These are phyloP conservation scores for Drosophila robusta DNA, from an alignment of 2,888 invertebrate species.

Conservation along the genomic window DNA sequence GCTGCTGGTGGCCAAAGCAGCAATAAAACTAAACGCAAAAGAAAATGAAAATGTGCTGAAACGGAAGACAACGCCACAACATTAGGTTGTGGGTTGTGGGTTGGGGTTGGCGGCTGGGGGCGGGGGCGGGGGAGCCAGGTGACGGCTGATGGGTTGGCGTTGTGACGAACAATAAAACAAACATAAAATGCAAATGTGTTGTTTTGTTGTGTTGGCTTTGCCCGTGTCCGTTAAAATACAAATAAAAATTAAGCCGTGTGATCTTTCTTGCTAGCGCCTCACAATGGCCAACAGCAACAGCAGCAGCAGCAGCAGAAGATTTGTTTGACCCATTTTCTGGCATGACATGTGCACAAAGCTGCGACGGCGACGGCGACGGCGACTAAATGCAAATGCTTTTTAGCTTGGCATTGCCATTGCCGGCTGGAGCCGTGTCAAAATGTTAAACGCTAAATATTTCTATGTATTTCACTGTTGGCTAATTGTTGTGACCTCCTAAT, in stretches of 20 bases:
- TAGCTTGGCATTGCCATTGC: slow-evolving; percentile 51
- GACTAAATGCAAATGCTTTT: slow-evolving; percentile 52
- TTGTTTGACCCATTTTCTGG: slow-evolving; percentile 77
- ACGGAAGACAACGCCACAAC: slow-evolving; percentile 57
- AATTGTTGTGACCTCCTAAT: slow-evolving; percentile 84
- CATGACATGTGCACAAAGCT: slow-evolving; percentile 78
- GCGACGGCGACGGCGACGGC: slow-evolving; percentile 56
- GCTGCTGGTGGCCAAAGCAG: slow-evolving; percentile 18
- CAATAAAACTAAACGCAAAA: slow-evolving; percentile 48
- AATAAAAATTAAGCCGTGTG: slow-evolving; percentile 77
- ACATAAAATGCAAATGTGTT: slow-evolving; percentile 72
- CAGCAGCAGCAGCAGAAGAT: slow-evolving; percentile 52
- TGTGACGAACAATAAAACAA: slow-evolving; percentile 69
- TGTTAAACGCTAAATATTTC: slow-evolving; percentile 75
- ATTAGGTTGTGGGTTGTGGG: background rate
- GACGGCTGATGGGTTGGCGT: slow-evolving; percentile 27
- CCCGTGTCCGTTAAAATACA: slow-evolving; percentile 67
- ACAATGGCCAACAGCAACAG: slow-evolving; percentile 48
- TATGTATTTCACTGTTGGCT: slow-evolving; percentile 81
- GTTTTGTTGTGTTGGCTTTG: slow-evolving; percentile 33
- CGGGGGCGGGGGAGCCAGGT: background rate
- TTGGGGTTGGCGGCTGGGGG: background rate
- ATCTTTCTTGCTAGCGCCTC: slow-evolving; percentile 69
- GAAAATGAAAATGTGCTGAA: slow-evolving; percentile 74
- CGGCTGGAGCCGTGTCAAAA: slow-evolving; percentile 69